Base-by-base conservation (phyloP, 2,888 invertebrate species). In the Dastarcus helophoroides region DNA sequence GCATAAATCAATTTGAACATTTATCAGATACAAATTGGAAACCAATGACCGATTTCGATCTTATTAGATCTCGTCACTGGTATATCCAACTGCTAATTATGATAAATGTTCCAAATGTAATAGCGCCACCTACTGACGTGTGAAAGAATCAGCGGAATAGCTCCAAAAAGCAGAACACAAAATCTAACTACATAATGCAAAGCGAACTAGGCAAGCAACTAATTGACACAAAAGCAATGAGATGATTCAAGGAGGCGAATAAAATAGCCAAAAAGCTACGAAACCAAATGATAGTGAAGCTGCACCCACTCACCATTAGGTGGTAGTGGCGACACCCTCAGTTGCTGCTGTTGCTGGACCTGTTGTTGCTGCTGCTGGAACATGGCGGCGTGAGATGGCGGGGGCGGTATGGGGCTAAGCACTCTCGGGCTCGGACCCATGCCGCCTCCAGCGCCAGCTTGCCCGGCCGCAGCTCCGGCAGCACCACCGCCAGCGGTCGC, bases 241-340 rank as follows among this genome's bases (percentile, higher is more conserved):
- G n/a, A 19, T 6, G 7, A 19, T n/a, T 19, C 19, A 19, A 19
- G 7, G 19, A 6, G n/a, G n/a, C 19, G n/a, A 7, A 6, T 7
- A n/a, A 19, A 19, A 19, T 6, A 6, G n/a, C n/a, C 19, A 19
- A 19, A 19, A 19, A 19, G 19, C n/a, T n/a, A n/a, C n/a, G n/a
- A n/a, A n/a, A n/a, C n/a, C n/a, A n/a, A n/a, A n/a, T n/a, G n/a
- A 24, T 24, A 10, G n/a, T n/a, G n/a, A n/a, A n/a, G n/a, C n/a
- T 2, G 11, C 19, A 29, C 22, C 22, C 33, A 51, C 58, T 56
- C 54, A 73, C 75, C 71, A 50, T 69, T 69, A 36, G 69, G 70
- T 15, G 74, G 73, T 41, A 76, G 56, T 4, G 77, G 77, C 8
- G 76, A 76, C 35, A 75, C 64, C 8, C 75, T 55, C 41, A 75